A percentile compares a stretch with the other conserved stretches of the same genome.
phyloP scores from a whole-genome alignment of 2,888 invertebrate genomes.

The Spicauda simplicius region DNA sequence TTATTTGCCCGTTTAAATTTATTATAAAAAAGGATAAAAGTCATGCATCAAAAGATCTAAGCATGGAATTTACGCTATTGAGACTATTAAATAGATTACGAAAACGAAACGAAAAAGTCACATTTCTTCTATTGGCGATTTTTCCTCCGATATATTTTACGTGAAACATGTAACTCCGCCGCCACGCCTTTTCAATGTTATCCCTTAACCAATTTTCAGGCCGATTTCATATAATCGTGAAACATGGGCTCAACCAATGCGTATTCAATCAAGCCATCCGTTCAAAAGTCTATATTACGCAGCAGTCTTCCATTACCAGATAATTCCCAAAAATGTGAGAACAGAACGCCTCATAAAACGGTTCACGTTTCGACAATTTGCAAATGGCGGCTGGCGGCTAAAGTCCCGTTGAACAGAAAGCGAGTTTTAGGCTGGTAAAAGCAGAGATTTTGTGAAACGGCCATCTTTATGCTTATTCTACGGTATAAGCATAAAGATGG shows the following conservation, averaged over 20 bases:
- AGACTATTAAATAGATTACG: background rate
- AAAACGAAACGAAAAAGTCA: background rate
- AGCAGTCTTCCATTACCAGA: conserved; percentile 37
- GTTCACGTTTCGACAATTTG: conserved; percentile 47
- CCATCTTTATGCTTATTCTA: too few relatives aligned
- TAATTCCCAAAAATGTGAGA: conserved; percentile 43
- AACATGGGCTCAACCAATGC: conserved; percentile 14
- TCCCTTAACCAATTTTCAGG: conserved; percentile 21
- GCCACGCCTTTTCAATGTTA: conserved; percentile 22
- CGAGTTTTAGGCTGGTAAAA: background rate
- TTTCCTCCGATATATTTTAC: background rate
- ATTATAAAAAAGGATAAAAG: too few relatives aligned
- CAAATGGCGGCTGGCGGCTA: conserved; percentile 44
- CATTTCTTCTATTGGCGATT: conserved; percentile 1
- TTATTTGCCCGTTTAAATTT: too few relatives aligned
- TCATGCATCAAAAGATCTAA: too few relatives aligned
- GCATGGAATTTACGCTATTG: too few relatives aligned
- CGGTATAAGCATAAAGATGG: too few relatives aligned
- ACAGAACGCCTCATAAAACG: conserved; percentile 41
- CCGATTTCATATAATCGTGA: conserved; percentile 20
- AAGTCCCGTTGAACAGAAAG: conserved; percentile 9
- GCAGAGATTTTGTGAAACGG: background rate
- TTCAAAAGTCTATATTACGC: conserved; percentile 19
- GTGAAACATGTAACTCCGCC: background rate
- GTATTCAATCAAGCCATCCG: conserved; percentile 24